These are phyloP conservation scores for Idaea aversata DNA, from an alignment of 2,888 invertebrate genomes.

Conservation along the genomic window DNA sequence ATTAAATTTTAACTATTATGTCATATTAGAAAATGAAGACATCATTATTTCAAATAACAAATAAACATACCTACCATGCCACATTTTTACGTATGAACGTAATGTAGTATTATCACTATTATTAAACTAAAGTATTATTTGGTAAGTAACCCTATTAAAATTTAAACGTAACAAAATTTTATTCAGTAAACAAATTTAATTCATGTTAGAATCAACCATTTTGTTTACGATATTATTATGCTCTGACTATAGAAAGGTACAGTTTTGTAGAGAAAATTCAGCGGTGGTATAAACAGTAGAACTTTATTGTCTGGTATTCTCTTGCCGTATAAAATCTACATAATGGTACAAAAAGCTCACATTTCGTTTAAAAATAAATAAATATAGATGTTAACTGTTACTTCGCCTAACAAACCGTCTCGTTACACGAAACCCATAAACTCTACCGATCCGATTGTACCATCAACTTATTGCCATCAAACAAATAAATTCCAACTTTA, in stretches of 20 bases:
- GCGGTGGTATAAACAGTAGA: not conserved
- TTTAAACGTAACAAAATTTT: not conserved
- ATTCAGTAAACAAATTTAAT: not conserved
- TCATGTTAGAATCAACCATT: not conserved
- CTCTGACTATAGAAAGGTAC: not conserved
- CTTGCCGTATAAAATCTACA: conserved; percentile 1
- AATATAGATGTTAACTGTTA: conserved; percentile 1
- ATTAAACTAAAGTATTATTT: not conserved
- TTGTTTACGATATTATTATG: not conserved
- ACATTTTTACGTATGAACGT: not conserved
- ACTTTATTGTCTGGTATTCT: not conserved
- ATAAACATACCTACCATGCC: not conserved
- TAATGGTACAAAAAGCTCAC: not conserved
- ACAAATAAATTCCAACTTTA: conserved; percentile 76
- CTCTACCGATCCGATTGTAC: conserved; percentile 68
- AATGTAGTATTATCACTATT: not conserved
- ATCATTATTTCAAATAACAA: not conserved
- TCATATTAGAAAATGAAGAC: not conserved
- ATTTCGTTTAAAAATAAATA: conserved; percentile 1
- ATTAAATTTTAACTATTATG: not conserved
- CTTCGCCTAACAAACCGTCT: conserved; percentile 35
- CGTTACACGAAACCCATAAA: conserved; percentile 54
- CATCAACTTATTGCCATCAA: conserved; percentile 73
- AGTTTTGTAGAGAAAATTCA: not conserved
- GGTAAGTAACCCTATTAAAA: not conserved